Evolutionary conservation across 2,888 invertebrate genomes (phyloP), one percentile per base, ranked within the genome.

Genomic region (Gibbula magus): DNA sequence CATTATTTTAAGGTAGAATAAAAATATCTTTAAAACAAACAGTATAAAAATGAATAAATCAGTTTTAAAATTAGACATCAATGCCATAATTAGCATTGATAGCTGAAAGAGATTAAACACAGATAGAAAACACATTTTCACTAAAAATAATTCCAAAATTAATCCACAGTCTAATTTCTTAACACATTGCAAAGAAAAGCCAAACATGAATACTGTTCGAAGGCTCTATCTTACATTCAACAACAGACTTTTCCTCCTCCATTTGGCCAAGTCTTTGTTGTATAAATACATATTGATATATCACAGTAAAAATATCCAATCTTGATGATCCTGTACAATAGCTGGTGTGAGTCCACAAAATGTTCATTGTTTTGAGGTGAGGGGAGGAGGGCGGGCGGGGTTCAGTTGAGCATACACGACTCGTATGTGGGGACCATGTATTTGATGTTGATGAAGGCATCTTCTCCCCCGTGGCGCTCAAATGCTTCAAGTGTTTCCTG

Each of bases 381-480:
- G 20, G 56, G 56, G 54, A 13, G 54, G 18, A n/a, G 22, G 22
- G n/a, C 18, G 39, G 70, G 10, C 4, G 39, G 45, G 13, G 45
- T 10, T 35, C 35, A 93, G 84, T 92, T 93, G 56, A 93, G 90
- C 88, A 93, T 89, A 83, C 92, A 97, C 0, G 98, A 98, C 93
- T 99, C 98, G 91, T 99, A 99, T 7, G 98, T 98, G 0, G 99
- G 99, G 86, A 99, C 95, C 95, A 99, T 96, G 93, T 99, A 99
- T 93, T 99, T 99, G 90, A 99, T 99, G 93, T 99, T 99, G 88
- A 98, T 98, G 92, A 97, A 98, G 0, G 99, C 98, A 92, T 98
- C 98, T 84, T 97, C 97, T 5, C 99, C 99, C 0, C 99, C 99
- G 90, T 96, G 96, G 88, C 95, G 94, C 93, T 99, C 99, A 84